Conservation (phyloP, 2,797 vertebrate genomes). For the Arnoldichthys spilopterus region DNA sequence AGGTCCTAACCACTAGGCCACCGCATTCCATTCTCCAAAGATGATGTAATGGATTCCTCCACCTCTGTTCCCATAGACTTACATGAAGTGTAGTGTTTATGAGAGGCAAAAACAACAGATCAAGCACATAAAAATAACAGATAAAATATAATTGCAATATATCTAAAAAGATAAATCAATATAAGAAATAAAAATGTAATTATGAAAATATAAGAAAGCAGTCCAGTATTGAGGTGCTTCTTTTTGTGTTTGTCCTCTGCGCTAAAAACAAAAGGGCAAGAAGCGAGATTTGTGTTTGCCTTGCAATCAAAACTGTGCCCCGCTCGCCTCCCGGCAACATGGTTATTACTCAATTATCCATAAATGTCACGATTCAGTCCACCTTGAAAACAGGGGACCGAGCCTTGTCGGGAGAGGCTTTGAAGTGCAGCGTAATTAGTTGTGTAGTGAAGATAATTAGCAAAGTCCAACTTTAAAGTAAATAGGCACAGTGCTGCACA, state of each 20-base stretch:
- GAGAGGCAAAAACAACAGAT: too few species aligned
- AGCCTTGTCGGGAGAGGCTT: slow-evolving; percentile 72
- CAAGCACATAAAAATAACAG: too few species aligned
- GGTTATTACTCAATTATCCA: slow-evolving; percentile 76
- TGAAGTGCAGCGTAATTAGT: slow-evolving; percentile 86
- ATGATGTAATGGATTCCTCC: too few species aligned
- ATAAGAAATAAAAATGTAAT: too few species aligned
- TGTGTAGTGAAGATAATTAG: slow-evolving; percentile 78
- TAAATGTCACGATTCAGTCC: slow-evolving; percentile 77
- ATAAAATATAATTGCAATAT: too few species aligned
- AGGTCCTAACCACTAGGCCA: too few species aligned
- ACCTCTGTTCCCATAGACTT: too few species aligned
- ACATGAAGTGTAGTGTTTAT: too few species aligned
- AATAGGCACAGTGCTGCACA: slow-evolving; percentile 70
- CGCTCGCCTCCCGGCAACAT: slow-evolving; percentile 68
- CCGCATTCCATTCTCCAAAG: too few species aligned
- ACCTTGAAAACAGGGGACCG: slow-evolving; percentile 63
- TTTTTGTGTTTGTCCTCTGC: slow-evolving; percentile 24
- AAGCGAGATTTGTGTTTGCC: slow-evolving; percentile 17
- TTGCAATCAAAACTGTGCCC: slow-evolving; percentile 32
- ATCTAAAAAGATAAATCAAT: too few species aligned
- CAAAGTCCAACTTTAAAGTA: slow-evolving; percentile 77
- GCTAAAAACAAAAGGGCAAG: background rate
- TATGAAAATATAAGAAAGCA: too few species aligned
- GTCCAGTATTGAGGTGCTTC: background rate